Evolutionary conservation across 1,140 invertebrate species (phyloP).

Genomic region (Trinorchestia longiramus): DNA sequence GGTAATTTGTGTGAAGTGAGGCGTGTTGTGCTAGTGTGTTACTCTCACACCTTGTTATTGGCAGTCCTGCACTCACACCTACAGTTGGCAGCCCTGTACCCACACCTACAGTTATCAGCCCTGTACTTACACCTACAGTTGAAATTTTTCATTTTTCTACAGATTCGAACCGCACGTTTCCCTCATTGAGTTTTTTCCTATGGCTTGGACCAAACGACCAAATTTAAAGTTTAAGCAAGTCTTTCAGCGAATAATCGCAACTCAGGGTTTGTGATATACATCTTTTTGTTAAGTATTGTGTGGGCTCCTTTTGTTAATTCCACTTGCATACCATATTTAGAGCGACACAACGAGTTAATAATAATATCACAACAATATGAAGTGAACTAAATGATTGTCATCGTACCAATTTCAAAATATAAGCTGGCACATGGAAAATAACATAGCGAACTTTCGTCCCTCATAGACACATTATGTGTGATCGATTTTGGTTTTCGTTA

Average conservation of each 20-base stretch:
- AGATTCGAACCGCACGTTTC: neutral
- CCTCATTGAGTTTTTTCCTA: neutral
- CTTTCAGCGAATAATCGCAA: neutral
- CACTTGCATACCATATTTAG: neutral
- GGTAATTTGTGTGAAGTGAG: slow-evolving; percentile 43
- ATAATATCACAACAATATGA: neutral
- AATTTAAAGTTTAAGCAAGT: neutral
- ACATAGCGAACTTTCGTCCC: neutral
- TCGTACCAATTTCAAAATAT: neutral
- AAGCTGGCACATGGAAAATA: neutral
- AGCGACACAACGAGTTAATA: neutral
- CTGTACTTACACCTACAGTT: neutral
- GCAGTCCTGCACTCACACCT: neutral
- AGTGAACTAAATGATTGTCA: neutral
- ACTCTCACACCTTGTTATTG: slow-evolving; percentile 37
- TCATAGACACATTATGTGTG: neutral
- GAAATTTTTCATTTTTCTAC: neutral
- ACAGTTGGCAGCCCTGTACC: neutral
- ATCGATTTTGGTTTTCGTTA: neutral
- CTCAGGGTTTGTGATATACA: too few species aligned
- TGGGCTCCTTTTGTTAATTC: neutral
- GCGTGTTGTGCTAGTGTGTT: slow-evolving; percentile 1
- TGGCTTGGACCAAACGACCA: neutral
- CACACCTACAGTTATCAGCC: neutral
- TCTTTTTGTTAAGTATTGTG: neutral